phyloP scores from a whole-genome alignment of 2,888 invertebrate genomes.

The Bombylius major region DNA sequence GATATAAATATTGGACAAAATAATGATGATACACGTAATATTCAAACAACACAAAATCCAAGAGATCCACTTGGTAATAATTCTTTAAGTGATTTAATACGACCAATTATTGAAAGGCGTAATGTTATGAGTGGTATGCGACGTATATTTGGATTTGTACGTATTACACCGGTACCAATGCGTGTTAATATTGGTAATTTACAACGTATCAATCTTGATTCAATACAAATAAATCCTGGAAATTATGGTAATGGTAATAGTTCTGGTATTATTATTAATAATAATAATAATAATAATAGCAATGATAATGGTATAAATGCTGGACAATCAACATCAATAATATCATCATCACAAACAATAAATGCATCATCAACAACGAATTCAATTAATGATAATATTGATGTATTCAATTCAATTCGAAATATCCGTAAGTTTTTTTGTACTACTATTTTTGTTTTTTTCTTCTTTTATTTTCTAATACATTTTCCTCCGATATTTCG shows the following conservation, averaged over 20 bases:
- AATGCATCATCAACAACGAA: neutral
- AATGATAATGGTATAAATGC: neutral
- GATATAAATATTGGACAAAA: conserved; percentile 6
- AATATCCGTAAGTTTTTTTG: no score
- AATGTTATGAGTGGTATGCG: neutral
- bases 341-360: neutral
- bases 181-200: conserved; percentile 25
- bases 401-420: no score
- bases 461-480: no score
- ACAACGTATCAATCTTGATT: conserved; percentile 32
- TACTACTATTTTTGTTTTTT: no score
- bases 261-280: neutral
- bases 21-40: neutral
- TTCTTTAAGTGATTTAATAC: conserved; percentile 13
- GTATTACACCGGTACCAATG: conserved; percentile 23
- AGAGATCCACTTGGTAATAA: conserved; percentile 3
- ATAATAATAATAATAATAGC: neutral
- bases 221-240: conserved; percentile 27
- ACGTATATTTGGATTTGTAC: conserved; percentile 6
- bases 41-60: neutral
- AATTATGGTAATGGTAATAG: conserved; percentile 14
- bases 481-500: no score
- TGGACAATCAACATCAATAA: neutral
- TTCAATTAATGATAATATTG: no score
- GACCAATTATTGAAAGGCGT: conserved; percentile 19